Conservation (phyloP, 2,888 invertebrate species). For the Tetranychus piercei region DNA sequence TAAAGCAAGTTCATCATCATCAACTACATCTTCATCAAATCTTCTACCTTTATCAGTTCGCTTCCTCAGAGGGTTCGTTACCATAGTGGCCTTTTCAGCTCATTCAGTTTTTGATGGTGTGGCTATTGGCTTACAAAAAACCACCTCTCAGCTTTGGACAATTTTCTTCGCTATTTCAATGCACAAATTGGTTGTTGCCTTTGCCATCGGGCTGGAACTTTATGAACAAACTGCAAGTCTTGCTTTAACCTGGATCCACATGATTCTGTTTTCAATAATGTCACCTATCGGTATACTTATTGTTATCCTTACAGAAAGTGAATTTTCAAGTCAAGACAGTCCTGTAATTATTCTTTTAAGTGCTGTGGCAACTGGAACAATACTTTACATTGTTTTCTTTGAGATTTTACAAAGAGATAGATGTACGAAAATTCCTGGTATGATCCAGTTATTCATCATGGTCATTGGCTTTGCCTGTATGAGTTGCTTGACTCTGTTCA, state of each 20-base stretch:
- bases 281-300: constrained; percentile 47
- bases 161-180: constrained; percentile 66
- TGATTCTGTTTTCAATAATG: constrained; percentile 55
- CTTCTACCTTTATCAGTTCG: constrained; percentile 7
- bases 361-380: constrained; percentile 21
- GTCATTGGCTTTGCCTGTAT: constrained; percentile 13
- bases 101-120: constrained; percentile 72
- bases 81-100: constrained; percentile 61
- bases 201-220: constrained; percentile 67
- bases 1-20: neutral
- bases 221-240: constrained; percentile 42
- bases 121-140: constrained; percentile 55
- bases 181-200: constrained; percentile 68
- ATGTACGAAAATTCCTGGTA: neutral
- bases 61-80: constrained; percentile 47
- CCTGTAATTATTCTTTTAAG: constrained; percentile 18
- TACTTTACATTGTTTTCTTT: constrained; percentile 22
- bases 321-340: constrained; percentile 14
- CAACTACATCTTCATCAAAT: constrained; percentile 7
- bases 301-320: constrained; percentile 23
- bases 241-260: constrained; percentile 33
- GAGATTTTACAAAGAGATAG: constrained; percentile 19
- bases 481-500: constrained; percentile 10
- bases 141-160: constrained; percentile 51
- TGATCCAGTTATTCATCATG: constrained; percentile 2